phyloP scores from a whole-genome alignment of 2,113 vertebrate species.

The Sorex fumeus region DNA sequence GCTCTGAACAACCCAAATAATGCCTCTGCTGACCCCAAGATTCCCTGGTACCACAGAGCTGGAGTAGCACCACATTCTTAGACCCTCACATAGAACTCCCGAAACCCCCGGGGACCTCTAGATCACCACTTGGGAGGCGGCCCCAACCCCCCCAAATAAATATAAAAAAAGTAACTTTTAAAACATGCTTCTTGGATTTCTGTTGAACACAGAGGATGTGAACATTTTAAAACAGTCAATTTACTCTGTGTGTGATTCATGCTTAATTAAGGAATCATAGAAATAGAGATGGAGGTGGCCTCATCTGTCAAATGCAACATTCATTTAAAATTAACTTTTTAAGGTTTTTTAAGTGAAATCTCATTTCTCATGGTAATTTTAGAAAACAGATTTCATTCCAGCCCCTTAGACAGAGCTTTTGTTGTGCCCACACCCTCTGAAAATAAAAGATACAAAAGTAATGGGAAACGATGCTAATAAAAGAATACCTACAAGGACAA shows the following conservation, averaged over 20 bases:
- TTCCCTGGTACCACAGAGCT: too few relatives aligned
- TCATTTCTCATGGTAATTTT: conserved; percentile 50
- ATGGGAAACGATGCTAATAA: conserved; percentile 45
- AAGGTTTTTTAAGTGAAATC: conserved; percentile 49
- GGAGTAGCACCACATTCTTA: too few relatives aligned
- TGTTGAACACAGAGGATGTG: neutral
- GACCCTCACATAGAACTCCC: too few relatives aligned
- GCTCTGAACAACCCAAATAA: too few relatives aligned
- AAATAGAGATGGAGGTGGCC: neutral
- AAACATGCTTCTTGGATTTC: conserved; percentile 10
- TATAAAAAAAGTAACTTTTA: neutral
- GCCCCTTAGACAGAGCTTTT: neutral
- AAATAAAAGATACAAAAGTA: conserved; percentile 15
- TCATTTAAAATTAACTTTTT: conserved; percentile 60
- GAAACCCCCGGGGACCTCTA: too few relatives aligned
- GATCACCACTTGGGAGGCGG: too few relatives aligned
- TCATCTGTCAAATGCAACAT: conserved; percentile 34
- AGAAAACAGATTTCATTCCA: conserved; percentile 56
- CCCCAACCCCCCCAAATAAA: too few relatives aligned
- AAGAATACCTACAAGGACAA: conserved; percentile 47
- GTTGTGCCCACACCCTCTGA: neutral
- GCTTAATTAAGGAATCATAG: conserved; percentile 54
- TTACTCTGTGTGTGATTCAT: conserved; percentile 40
- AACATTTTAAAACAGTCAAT: conserved; percentile 12
- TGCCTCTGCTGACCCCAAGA: too few relatives aligned